These are phyloP conservation scores for Mustela lutreola DNA, from an alignment of 2,113 vertebrate species.

Conservation along the genomic window DNA sequence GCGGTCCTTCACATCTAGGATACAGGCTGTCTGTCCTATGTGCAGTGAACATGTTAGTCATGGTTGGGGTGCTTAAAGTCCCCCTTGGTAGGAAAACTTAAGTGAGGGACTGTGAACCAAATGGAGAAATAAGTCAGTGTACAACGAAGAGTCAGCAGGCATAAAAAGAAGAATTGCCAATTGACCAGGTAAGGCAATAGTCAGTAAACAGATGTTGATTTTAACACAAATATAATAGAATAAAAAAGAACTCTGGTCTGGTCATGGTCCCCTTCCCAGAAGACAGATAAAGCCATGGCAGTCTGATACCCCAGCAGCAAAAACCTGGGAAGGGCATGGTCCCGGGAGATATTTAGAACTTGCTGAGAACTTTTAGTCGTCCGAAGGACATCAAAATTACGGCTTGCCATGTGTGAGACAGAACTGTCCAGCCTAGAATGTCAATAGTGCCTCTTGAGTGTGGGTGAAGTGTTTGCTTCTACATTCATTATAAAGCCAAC, in stretches of 20 bases:
- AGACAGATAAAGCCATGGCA: not conserved
- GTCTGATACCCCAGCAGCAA: not conserved
- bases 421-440: not conserved
- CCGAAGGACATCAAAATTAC: not conserved
- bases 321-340: not conserved
- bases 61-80: not conserved
- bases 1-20: not conserved
- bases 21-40: rapidly evolving
- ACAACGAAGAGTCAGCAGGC: not conserved
- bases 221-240: not conserved
- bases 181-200: not conserved
- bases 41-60: not conserved
- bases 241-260: not conserved
- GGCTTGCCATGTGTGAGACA: not conserved
- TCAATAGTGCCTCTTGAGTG: not conserved
- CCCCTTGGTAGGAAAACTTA: not conserved
- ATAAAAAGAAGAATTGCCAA: not conserved
- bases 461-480: not conserved
- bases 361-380: not conserved
- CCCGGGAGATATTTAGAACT: not conserved
- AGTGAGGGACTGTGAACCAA: not conserved
- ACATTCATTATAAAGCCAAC: not conserved
- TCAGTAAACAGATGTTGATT: not conserved
- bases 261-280: not conserved
- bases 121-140: not conserved